Evolutionary conservation across 2,113 vertebrate species (phyloP).

Genomic region (Eolophus roseicapilla): DNA sequence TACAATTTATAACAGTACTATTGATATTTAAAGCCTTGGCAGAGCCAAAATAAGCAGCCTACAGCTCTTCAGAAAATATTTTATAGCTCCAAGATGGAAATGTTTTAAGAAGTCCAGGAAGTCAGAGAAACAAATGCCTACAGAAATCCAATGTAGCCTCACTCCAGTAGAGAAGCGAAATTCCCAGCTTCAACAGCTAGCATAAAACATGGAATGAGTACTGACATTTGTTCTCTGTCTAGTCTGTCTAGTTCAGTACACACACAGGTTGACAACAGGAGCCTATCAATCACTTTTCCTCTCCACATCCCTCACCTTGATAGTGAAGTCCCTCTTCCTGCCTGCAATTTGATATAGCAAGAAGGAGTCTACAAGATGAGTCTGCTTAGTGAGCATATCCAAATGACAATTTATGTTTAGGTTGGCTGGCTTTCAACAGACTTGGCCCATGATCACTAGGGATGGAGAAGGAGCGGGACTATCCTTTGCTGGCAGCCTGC

Average conservation of each 20-base stretch:
- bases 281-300: not conserved
- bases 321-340: not conserved
- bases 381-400: not conserved
- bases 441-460: not conserved
- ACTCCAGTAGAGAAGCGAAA: not conserved
- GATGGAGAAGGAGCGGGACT: not conserved
- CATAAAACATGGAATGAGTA: not conserved
- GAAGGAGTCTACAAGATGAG: not conserved
- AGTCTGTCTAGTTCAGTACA: not conserved
- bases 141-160: not conserved
- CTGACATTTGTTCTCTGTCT: not conserved
- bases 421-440: not conserved
- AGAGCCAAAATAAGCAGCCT: constrained; percentile 15
- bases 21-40: not conserved
- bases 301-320: not conserved
- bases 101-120: not conserved
- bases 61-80: not conserved
- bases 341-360: not conserved
- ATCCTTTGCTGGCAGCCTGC: not conserved
- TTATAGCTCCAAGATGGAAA: not conserved
- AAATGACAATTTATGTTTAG: not conserved
- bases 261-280: not conserved
- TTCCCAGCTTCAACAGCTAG: not conserved
- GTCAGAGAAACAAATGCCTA: not conserved
- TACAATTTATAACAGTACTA: not conserved